Conservation (phyloP, 2,888 invertebrate genomes). For the Lobophora halterata region DNA sequence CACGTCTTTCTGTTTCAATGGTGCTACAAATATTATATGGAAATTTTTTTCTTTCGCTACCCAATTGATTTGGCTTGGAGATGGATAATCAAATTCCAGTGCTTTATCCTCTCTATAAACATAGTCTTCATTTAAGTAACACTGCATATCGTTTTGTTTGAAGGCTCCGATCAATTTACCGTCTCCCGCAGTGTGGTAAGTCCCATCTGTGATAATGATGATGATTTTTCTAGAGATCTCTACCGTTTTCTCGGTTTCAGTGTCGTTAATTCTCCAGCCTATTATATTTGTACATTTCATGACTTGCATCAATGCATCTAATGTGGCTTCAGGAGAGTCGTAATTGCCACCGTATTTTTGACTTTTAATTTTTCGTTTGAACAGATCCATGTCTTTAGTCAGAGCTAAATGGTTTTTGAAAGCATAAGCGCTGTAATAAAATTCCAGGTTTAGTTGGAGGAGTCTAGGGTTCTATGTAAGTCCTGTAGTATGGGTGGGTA, state of each 20-base stretch:
- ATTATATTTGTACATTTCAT: conserved; percentile 85
- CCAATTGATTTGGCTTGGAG: conserved; percentile 84
- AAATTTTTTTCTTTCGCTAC: conserved; percentile 85
- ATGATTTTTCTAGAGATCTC: conserved; percentile 84
- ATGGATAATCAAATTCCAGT: conserved; percentile 86
- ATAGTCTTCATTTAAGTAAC: conserved; percentile 77
- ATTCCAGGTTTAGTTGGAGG: background rate
- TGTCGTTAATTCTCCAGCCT: conserved; percentile 84
- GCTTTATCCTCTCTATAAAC: conserved; percentile 76
- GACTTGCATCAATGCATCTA: conserved; percentile 94
- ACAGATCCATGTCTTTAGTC: conserved; percentile 75
- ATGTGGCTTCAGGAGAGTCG: conserved; percentile 90
- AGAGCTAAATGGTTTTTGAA: conserved; percentile 88
- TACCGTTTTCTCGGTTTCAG: too few relatives aligned
- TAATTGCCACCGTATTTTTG: conserved; percentile 70
- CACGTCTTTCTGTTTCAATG: conserved; percentile 46
- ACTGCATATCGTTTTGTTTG: conserved; percentile 85
- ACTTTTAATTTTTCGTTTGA: conserved; percentile 33
- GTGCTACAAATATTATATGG: conserved; percentile 89
- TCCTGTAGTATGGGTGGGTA: too few relatives aligned
- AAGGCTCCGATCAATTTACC: conserved; percentile 86
- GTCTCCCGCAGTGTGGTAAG: conserved; percentile 90
- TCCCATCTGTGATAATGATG: conserved; percentile 89
- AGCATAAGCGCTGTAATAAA: conserved; percentile 33
- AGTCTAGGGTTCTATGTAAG: too few relatives aligned